Percentiles rank a stretch among this genome's conserved stretches.
These are phyloP conservation scores for Lethenteron reissneri DNA, from an alignment of 2,113 vertebrate genomes.

Conservation along the genomic window DNA sequence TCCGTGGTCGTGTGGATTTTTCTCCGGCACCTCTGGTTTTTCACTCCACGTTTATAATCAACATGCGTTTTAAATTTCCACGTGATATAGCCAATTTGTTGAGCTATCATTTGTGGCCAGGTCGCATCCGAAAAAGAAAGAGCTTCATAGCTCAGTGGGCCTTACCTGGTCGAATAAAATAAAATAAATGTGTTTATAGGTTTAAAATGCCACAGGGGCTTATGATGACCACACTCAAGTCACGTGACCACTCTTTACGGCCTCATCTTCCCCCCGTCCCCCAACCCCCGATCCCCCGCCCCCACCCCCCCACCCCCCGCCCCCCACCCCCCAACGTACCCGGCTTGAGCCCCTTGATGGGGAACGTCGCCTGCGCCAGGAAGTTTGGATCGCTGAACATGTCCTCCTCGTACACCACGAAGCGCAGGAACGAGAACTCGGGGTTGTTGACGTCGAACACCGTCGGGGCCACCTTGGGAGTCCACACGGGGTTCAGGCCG, in stretches of 20 bases:
- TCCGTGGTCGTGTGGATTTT: too few species aligned
- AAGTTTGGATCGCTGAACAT: constrained; percentile 73
- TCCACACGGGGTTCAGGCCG: constrained; percentile 45
- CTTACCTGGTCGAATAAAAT: not conserved
- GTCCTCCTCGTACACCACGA: constrained; percentile 50
- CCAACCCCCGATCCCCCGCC: not conserved
- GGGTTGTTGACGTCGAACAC: constrained; percentile 55
- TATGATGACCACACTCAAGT: not conserved
- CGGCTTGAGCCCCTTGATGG: constrained; percentile 39
- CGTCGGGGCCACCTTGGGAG: constrained; percentile 36
- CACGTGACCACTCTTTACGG: not conserved
- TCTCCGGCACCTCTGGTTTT: too few species aligned
- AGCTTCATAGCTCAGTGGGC: too few species aligned
- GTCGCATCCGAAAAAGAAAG: too few species aligned
- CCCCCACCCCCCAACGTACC: constrained; percentile 18
- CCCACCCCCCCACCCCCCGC: not conserved
- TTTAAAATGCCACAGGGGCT: not conserved
- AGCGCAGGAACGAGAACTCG: constrained; percentile 42
- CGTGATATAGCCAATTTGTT: too few species aligned
- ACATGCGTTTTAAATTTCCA: too few species aligned
- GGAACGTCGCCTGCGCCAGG: constrained; percentile 46
- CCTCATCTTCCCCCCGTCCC: not conserved
- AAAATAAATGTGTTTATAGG: not conserved
- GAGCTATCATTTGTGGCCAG: too few species aligned
- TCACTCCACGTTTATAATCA: too few species aligned